Percentiles rank a stretch among this genome's conserved stretches.
Conservation (phyloP, 2,797 vertebrate genomes). For the Myotis findleyi region DNA sequence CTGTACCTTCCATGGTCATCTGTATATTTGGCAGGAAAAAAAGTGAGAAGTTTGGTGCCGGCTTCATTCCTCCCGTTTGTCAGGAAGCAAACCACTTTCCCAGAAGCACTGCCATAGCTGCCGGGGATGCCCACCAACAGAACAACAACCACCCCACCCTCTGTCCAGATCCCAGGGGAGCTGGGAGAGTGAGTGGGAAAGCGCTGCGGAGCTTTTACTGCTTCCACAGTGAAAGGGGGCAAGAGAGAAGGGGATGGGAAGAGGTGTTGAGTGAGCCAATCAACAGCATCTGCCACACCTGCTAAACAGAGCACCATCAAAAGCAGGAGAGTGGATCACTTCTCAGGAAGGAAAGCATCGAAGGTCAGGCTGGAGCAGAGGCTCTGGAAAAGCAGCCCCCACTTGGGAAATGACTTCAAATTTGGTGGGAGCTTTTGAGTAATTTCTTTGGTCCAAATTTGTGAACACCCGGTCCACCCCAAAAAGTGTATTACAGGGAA, state of each 20-base stretch:
- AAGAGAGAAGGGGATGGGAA: not conserved
- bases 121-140: too few relatives aligned
- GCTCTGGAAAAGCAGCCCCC: not conserved
- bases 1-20: not conserved
- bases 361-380: not conserved
- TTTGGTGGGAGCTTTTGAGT: not conserved
- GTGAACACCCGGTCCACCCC: not conserved
- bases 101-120: not conserved
- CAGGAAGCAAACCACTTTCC: not conserved
- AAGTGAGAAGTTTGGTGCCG: not conserved
- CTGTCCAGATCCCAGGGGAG: not conserved
- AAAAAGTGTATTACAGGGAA: not conserved
- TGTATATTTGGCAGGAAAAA: not conserved
- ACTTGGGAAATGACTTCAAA: not conserved
- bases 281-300: not conserved
- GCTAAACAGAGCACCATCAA: not conserved
- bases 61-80: not conserved
- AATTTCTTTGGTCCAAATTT: slow-evolving; percentile 36
- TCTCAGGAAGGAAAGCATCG: not conserved
- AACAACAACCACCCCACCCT: not conserved
- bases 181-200: not conserved
- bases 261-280: not conserved
- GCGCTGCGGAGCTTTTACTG: not conserved
- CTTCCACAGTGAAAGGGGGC: not conserved
- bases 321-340: not conserved